Evolutionary conservation across 37 sponge, comb jelly and placozoan species (phyloP).

Genomic region (Haliclona indistincta): DNA sequence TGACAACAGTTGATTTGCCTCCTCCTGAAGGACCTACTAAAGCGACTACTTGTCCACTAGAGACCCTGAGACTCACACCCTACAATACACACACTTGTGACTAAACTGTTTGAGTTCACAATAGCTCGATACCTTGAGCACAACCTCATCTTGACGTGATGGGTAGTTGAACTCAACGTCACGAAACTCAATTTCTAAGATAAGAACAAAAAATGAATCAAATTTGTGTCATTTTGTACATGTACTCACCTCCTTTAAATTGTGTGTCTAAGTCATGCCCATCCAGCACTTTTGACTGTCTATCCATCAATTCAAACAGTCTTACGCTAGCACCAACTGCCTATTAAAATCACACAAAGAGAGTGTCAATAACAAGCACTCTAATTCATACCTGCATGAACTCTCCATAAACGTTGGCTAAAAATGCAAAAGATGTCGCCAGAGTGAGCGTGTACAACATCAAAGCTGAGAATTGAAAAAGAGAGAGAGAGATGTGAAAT

Average conservation of each 20-base stretch:
- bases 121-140: conserved; percentile 63
- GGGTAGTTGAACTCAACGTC: conserved; percentile 78
- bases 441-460: conserved; percentile 90
- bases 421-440: conserved; percentile 82
- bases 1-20: conserved; percentile 85
- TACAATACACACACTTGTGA: conserved; percentile 11
- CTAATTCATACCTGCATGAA: conserved; percentile 76
- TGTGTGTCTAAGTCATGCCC: conserved; percentile 24
- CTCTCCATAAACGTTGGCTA: conserved; percentile 82
- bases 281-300: conserved; percentile 55
- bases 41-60: conserved; percentile 85
- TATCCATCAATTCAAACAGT: conserved; percentile 81
- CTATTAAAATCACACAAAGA: conserved; percentile 23
- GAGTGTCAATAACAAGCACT: not conserved
- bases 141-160: conserved; percentile 79
- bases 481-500: not conserved
- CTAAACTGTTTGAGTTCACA: not conserved
- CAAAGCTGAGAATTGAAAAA: conserved; percentile 36
- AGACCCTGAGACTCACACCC: conserved; percentile 64
- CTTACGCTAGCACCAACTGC: conserved; percentile 86
- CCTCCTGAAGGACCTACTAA: conserved; percentile 89
- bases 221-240: not conserved
- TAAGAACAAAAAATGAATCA: not conserved
- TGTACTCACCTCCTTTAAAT: conserved; percentile 58
- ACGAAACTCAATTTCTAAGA: conserved; percentile 59